phyloP scores from a whole-genome alignment of 2,797 vertebrate species.

The Yasuhikotakia modesta region DNA sequence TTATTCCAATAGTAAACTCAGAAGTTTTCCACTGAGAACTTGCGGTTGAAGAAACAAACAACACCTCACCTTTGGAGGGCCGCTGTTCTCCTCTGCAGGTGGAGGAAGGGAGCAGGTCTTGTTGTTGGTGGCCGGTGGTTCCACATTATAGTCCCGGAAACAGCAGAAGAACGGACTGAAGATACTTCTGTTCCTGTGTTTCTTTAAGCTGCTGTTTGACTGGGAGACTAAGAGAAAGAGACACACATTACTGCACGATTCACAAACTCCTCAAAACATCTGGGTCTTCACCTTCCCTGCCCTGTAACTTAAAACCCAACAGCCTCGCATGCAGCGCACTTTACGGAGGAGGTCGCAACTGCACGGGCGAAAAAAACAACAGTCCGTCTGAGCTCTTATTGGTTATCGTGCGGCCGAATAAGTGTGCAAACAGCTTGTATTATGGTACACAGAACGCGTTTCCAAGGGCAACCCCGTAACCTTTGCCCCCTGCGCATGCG shows the following conservation, averaged over 20 bases:
- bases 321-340: slow-evolving; percentile 44
- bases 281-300: slow-evolving; percentile 56
- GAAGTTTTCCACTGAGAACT: neutral
- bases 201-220: slow-evolving; percentile 94
- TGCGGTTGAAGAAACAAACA: slow-evolving; percentile 13
- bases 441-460: slow-evolving; percentile 51
- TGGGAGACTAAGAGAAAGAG: slow-evolving; percentile 83
- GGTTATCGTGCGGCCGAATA: slow-evolving; percentile 6
- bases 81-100: slow-evolving; percentile 90
- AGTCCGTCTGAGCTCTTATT: neutral
- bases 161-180: slow-evolving; percentile 99
- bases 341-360: slow-evolving; percentile 47
- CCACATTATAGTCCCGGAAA: slow-evolving; percentile 95
- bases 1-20: neutral
- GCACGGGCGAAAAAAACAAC: slow-evolving; percentile 31
- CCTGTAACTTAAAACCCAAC: slow-evolving; percentile 55
- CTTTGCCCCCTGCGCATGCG: slow-evolving; percentile 46
- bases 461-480: slow-evolving; percentile 49
- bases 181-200: slow-evolving; percentile 92
- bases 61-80: slow-evolving; percentile 87
- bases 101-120: slow-evolving; percentile 84
- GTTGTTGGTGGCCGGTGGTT: slow-evolving; percentile 83
- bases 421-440: slow-evolving; percentile 47
- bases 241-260: slow-evolving; percentile 25
- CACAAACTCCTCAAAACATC: slow-evolving; percentile 46